Percentiles rank a stretch among this genome's conserved stretches.
phyloP scores from a whole-genome alignment of 2,113 vertebrate genomes.

The Gadus chalcogrammus region DNA sequence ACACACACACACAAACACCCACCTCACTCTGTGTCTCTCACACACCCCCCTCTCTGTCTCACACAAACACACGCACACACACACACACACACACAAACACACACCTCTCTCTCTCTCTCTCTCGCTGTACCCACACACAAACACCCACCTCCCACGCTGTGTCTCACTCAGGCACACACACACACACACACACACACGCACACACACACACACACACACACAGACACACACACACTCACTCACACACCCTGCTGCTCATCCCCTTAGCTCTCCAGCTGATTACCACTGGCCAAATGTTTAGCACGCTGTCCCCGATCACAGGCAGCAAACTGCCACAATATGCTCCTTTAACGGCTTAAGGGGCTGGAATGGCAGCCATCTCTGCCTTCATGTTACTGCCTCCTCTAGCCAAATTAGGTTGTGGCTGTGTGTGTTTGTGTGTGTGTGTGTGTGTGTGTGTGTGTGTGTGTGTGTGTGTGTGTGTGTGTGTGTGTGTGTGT shows the following conservation, averaged over 20 bases:
- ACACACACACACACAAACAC: no score
- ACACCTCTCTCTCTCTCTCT: conserved; percentile 36
- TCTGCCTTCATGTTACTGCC: conserved; percentile 46
- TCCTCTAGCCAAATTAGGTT: conserved; percentile 1
- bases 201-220: no score
- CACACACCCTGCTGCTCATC: background rate
- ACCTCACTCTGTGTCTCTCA: conserved; percentile 36
- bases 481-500: background rate
- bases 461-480: background rate
- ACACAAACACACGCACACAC: no score
- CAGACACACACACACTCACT: background rate
- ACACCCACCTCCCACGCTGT: no score
- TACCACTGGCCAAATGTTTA: conserved; percentile 67
- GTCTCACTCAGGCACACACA: no score
- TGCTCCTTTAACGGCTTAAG: conserved; percentile 51
- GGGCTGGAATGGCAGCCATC: conserved; percentile 33
- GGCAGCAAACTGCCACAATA: conserved; percentile 55
- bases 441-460: background rate
- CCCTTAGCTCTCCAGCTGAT: conserved; percentile 49
- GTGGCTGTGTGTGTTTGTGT: background rate
- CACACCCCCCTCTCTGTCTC: conserved; percentile 7
- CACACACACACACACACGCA: no score
- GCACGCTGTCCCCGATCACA: conserved; percentile 60
- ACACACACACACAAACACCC: no score
- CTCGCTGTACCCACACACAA: no score